These are phyloP conservation scores for Buceros bicornis DNA, from an alignment of 2,797 vertebrate genomes.

Conservation along the genomic window DNA sequence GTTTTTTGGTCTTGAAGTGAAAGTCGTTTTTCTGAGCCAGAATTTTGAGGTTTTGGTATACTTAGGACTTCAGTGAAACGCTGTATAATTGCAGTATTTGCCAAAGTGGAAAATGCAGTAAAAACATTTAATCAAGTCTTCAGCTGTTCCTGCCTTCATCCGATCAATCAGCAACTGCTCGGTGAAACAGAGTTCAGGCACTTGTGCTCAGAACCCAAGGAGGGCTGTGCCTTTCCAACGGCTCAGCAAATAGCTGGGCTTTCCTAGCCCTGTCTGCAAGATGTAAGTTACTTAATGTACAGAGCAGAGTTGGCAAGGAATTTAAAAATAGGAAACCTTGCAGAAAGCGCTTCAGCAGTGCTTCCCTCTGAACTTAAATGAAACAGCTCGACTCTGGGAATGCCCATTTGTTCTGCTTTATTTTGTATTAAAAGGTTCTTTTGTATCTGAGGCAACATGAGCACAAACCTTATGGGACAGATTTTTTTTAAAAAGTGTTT, in stretches of 20 bases:
- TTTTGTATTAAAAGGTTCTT: neutral
- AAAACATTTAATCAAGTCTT: conserved; percentile 37
- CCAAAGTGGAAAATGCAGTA: conserved; percentile 9
- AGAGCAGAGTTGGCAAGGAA: neutral
- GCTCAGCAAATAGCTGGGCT: neutral
- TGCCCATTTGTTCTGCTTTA: neutral
- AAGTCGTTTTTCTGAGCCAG: neutral
- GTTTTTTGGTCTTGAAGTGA: neutral
- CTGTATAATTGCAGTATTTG: neutral
- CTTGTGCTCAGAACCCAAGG: neutral
- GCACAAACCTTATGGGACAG: neutral
- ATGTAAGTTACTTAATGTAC: neutral
- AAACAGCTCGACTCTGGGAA: neutral
- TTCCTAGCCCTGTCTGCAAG: neutral
- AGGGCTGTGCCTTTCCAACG: neutral
- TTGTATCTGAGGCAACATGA: neutral
- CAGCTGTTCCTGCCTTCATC: conserved; percentile 12
- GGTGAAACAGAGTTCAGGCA: neutral
- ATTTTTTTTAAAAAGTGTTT: neutral
- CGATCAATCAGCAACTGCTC: neutral
- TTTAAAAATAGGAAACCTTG: neutral
- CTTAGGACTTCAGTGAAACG: neutral
- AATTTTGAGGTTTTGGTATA: neutral
- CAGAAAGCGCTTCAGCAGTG: neutral
- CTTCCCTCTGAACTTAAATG: neutral